Evolutionary conservation across 2,113 vertebrate species (phyloP), one percentile per base, ranked within the genome.

Genomic region (Triplophysa siluroides): DNA sequence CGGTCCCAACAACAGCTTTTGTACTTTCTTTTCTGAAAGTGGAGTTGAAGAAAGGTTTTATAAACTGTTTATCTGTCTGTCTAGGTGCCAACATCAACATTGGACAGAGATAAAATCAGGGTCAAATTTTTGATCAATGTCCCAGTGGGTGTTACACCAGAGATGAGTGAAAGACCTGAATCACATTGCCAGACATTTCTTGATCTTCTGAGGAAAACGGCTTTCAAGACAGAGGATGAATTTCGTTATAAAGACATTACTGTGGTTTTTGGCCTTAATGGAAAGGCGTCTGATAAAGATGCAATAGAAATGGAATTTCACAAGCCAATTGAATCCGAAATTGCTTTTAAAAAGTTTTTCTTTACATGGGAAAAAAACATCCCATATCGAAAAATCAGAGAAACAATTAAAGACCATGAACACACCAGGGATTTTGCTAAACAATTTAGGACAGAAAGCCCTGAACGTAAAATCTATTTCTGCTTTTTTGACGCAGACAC

Each of bases 401-500:
- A 67, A 67, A 1, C 0, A 21, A 45, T 33, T 66, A 43, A 43
- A 67, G 12, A 8, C 0, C 12, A 21, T 10, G n/a, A 18, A 14
- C 4, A 23, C 18, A 67, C 4, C 65, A 45, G 9, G 11, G 10
- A 14, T 13, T 67, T 67, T 4, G 65, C 45, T 13, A 29, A 23
- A 63, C 24, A 8, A 8, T 64, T 65, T 3, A 54, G n/a, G n/a
- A 24, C 52, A 9, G 13, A 33, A 0, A 0, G n/a, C 29, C 16
- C 18, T 21, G 1, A 21, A 0, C 8, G 4, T 12, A 10, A 0
- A 13, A 72, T 72, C 52, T 54, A 72, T n/a, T 58, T 58, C 47
- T 54, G 69, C 23, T 56, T 72, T 33, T 33, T 72, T 58, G 69
- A 72, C 1, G 24, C 47, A 54, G 69, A 72, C 52, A 33, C 69